A percentile compares a stretch with the other conserved stretches of the same genome.
Evolutionary conservation across 2,797 vertebrate genomes (phyloP).

Genomic region (Agapornis canus): DNA sequence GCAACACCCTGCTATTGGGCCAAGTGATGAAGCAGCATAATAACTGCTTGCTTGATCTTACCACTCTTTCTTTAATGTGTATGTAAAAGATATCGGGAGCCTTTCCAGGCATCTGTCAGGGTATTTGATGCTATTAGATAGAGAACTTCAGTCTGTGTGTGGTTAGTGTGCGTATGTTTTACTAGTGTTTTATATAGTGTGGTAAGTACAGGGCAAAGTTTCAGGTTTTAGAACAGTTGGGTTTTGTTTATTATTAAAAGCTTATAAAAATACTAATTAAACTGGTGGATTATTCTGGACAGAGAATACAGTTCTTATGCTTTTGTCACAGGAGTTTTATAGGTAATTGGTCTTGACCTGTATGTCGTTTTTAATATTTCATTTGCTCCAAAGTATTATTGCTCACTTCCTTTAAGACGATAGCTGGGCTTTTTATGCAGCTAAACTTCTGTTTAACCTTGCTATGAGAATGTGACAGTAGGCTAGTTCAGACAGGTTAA

Average conservation of each 20-base stretch:
- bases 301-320: slow-evolving; percentile 50
- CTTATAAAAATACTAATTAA: slow-evolving; percentile 46
- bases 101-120: slow-evolving; percentile 37
- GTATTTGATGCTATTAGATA: slow-evolving; percentile 12
- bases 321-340: slow-evolving; percentile 62
- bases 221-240: slow-evolving; percentile 55
- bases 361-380: slow-evolving; percentile 69
- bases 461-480: slow-evolving; percentile 76
- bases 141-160: neutral
- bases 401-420: slow-evolving; percentile 72
- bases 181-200: neutral
- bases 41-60: slow-evolving; percentile 50
- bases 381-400: slow-evolving; percentile 68
- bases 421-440: slow-evolving; percentile 47
- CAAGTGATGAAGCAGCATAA: slow-evolving; percentile 42
- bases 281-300: neutral
- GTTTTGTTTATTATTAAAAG: slow-evolving; percentile 52
- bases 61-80: slow-evolving; percentile 22
- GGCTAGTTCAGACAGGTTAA: slow-evolving; percentile 82
- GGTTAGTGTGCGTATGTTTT: neutral
- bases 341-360: slow-evolving; percentile 76
- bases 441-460: slow-evolving; percentile 83
- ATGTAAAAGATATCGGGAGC: slow-evolving; percentile 13
- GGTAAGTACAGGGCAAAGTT: neutral
- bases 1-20: slow-evolving; percentile 56